phyloP scores from a whole-genome alignment of 1,140 invertebrate species.

The Drosophila subobscura region DNA sequence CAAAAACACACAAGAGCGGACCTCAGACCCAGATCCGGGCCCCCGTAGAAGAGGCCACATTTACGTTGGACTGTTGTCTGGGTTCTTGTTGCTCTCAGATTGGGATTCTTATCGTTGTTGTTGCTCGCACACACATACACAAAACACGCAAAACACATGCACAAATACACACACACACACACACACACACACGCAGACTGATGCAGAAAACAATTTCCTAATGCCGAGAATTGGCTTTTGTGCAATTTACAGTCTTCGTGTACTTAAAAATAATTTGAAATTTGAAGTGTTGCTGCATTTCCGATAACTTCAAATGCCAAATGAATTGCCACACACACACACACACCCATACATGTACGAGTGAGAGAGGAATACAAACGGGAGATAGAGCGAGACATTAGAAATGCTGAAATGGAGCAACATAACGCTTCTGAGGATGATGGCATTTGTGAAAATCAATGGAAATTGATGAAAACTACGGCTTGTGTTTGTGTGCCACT shows the following conservation, averaged over 20 bases:
- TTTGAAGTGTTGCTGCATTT: conserved; percentile 51
- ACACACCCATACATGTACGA: neutral
- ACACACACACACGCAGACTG: conserved; percentile 4
- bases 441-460: neutral
- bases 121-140: conserved; percentile 12
- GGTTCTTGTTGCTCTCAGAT: conserved; percentile 10
- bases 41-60: conserved; percentile 24
- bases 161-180: conserved; percentile 14
- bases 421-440: neutral
- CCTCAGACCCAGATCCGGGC: neutral
- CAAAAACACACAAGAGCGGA: conserved; percentile 11
- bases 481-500: neutral
- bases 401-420: conserved; percentile 26
- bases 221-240: conserved; percentile 68
- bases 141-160: conserved; percentile 10
- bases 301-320: conserved; percentile 32
- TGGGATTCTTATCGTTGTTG: conserved; percentile 40
- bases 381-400: conserved; percentile 7
- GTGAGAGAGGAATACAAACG: neutral
- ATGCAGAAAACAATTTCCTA: conserved; percentile 70
- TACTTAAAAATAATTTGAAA: conserved; percentile 73
- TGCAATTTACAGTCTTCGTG: conserved; percentile 69
- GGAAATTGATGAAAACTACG: neutral
- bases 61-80: conserved; percentile 32
- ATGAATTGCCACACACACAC: conserved; percentile 17